These are phyloP conservation scores for Notospermus geniculatus DNA, from an alignment of 1,140 invertebrate genomes.

Conservation along the genomic window DNA sequence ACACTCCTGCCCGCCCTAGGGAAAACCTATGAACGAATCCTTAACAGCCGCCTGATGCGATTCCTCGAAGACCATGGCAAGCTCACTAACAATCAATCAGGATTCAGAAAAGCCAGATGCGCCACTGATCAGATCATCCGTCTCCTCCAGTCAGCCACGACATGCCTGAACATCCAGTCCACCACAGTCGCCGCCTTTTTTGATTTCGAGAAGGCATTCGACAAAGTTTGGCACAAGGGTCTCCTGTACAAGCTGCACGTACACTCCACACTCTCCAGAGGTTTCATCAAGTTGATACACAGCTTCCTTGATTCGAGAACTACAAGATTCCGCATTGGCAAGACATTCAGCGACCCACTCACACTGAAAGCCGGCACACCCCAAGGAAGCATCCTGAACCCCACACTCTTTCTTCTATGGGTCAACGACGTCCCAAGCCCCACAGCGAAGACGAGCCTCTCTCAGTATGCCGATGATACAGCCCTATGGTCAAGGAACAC, in stretches of 20 bases:
- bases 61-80: background rate
- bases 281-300: background rate
- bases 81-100: background rate
- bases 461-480: too few species aligned
- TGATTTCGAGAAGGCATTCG: background rate
- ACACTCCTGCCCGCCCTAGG: background rate
- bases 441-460: background rate
- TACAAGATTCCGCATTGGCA: background rate
- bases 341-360: background rate
- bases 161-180: background rate
- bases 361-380: background rate
- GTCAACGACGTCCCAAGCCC: background rate
- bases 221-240: background rate
- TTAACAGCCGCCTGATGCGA: background rate
- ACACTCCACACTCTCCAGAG: background rate
- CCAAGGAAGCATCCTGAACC: background rate
- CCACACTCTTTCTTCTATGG: background rate
- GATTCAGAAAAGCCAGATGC: background rate
- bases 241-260: background rate
- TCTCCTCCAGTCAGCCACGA: background rate
- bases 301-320: background rate
- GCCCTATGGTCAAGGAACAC: too few species aligned
- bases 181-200: background rate
- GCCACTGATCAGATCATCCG: background rate
- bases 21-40: background rate